Percentiles rank a stretch among this genome's conserved stretches.
Conservation (phyloP, 2,888 invertebrate species). For the Callyntrura guangdongensis region DNA sequence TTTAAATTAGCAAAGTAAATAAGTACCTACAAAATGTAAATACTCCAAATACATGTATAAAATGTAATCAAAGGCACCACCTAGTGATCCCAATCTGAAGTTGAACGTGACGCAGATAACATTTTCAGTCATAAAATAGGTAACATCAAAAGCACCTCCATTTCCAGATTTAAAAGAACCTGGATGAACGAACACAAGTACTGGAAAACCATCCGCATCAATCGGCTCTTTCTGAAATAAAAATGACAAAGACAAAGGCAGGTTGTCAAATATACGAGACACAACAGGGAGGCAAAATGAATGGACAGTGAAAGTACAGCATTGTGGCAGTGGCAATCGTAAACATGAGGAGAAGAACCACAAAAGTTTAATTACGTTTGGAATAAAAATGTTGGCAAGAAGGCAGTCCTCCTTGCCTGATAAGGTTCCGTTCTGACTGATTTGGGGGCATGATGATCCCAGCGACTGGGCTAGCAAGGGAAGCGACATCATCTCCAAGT, state of each 20-base stretch:
- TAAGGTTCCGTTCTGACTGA: constrained; percentile 3
- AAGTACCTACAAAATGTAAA: background rate
- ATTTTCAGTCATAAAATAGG: constrained; percentile 78
- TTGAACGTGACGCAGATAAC: constrained; percentile 76
- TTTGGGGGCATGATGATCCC: constrained; percentile 76
- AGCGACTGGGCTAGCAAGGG: constrained; percentile 66
- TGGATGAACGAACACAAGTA: constrained; percentile 79
- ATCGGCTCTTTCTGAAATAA: constrained; percentile 49
- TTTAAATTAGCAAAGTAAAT: background rate
- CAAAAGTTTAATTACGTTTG: constrained; percentile 26
- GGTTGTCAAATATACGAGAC: background rate
- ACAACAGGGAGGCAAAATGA: background rate
- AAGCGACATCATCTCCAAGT: constrained; percentile 54
- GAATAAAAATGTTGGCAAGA: constrained; percentile 47
- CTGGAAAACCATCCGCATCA: constrained; percentile 73
- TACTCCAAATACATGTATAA: background rate
- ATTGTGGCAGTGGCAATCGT: background rate
- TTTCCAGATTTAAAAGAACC: constrained; percentile 64
- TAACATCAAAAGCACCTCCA: constrained; percentile 64
- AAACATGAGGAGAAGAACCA: background rate
- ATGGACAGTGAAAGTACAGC: background rate
- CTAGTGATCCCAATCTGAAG: constrained; percentile 78
- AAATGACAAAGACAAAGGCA: constrained; percentile 1
- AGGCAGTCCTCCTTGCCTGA: constrained; percentile 78
- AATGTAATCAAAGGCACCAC: constrained; percentile 15